phyloP scores from a whole-genome alignment of 2,113 vertebrate genomes.

The Salvator merianae region DNA sequence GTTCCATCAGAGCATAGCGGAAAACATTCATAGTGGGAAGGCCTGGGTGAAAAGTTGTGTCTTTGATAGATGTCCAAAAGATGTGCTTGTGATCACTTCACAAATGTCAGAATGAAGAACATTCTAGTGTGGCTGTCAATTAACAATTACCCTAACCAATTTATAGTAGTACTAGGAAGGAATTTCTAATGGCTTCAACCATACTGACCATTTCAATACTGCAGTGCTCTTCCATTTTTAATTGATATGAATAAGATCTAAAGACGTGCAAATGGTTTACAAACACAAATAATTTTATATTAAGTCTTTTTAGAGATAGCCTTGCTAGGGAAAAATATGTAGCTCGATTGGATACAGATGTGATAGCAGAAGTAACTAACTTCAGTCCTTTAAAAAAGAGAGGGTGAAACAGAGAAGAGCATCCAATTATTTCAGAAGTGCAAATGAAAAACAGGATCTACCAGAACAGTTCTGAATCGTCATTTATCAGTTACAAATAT shows the following conservation, averaged over 20 bases:
- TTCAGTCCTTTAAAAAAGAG: constrained; percentile 1
- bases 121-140: too few species aligned
- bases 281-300: background rate
- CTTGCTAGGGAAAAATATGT: background rate
- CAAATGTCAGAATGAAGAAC: too few species aligned
- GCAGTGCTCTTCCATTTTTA: background rate
- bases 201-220: too few species aligned
- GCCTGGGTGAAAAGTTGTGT: too few species aligned
- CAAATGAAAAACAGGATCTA: background rate
- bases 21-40: too few species aligned
- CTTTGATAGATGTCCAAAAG: too few species aligned
- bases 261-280: background rate
- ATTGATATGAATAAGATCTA: constrained; percentile 22
- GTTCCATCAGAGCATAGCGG: too few species aligned
- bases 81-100: too few species aligned
- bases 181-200: too few species aligned
- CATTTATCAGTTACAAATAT: constrained; percentile 30
- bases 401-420: background rate
- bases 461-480: background rate
- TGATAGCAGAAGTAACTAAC: background rate
- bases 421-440: constrained; percentile 24
- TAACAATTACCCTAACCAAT: too few species aligned
- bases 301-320: background rate
- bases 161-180: too few species aligned
- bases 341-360: background rate